Percentiles rank a stretch among this genome's conserved stretches.
Conservation (phyloP, 2,113 vertebrate genomes). For the Sylvilagus bachmani region DNA sequence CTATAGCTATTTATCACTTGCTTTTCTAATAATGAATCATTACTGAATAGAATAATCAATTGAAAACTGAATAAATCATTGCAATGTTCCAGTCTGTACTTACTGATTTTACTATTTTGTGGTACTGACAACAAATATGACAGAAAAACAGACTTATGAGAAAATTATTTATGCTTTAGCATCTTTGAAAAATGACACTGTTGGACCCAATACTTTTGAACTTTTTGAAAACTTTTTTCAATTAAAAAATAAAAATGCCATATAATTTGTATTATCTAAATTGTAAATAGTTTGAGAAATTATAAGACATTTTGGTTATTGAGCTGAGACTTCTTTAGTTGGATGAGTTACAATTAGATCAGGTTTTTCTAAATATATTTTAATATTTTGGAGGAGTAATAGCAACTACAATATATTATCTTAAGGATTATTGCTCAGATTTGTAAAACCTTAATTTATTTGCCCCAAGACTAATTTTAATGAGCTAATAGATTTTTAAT, state of each 20-base stretch:
- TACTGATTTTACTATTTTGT: conserved; percentile 32
- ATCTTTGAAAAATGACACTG: background rate
- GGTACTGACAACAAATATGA: background rate
- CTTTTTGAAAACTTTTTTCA: background rate
- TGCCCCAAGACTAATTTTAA: conserved; percentile 18
- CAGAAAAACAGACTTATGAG: background rate
- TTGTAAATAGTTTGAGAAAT: background rate
- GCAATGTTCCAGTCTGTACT: background rate
- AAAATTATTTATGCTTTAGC: background rate
- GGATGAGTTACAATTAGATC: background rate
- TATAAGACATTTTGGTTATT: background rate
- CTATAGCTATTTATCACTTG: background rate
- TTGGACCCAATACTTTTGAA: background rate
- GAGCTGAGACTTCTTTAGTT: background rate
- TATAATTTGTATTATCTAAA: background rate
- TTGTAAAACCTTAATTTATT: background rate
- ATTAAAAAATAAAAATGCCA: background rate
- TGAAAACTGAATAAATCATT: conserved; percentile 23
- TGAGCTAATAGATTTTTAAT: conserved; percentile 42
- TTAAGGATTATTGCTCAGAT: background rate
- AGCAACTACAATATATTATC: background rate
- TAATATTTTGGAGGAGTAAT: background rate
- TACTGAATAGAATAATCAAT: conserved; percentile 10
- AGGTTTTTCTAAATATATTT: background rate
- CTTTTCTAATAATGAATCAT: background rate